phyloP scores from a whole-genome alignment of 2,113 vertebrate genomes.

The Neolamprologus ventralis region DNA sequence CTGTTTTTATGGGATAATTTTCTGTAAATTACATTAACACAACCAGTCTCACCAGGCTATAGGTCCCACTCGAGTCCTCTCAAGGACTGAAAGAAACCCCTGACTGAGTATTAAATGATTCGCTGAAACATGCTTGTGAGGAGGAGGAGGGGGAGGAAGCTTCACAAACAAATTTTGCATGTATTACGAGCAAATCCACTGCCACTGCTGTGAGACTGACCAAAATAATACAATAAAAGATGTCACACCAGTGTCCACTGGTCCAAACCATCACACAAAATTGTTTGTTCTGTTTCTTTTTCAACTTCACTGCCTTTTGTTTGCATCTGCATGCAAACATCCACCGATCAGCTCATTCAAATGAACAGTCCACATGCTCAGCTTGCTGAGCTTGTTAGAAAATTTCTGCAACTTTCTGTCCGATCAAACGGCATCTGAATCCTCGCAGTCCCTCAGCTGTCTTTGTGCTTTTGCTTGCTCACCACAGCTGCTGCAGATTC shows the following conservation, averaged over 20 bases:
- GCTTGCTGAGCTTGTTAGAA: constrained; percentile 15
- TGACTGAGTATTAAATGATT: constrained; percentile 20
- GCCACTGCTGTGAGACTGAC: neutral
- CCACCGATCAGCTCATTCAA: neutral
- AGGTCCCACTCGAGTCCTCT: constrained; percentile 12
- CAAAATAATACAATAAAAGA: neutral
- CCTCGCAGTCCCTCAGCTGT: neutral
- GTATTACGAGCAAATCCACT: neutral
- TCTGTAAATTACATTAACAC: neutral
- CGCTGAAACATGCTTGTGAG: neutral
- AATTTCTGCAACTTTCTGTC: constrained; percentile 2
- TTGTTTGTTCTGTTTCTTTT: neutral
- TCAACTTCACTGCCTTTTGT: neutral
- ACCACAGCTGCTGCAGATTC: neutral
- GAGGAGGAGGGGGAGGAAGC: neutral
- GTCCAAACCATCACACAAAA: neutral
- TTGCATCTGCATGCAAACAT: neutral
- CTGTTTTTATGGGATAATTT: neutral
- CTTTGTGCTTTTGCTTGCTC: neutral
- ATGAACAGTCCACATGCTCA: neutral
- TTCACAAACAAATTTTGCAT: neutral
- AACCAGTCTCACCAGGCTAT: neutral
- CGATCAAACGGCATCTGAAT: constrained; percentile 13
- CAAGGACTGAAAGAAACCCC: neutral
- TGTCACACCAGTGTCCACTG: neutral